These are phyloP conservation scores for Peromyscus eremicus DNA, from an alignment of 2,797 vertebrate genomes.

Conservation along the genomic window DNA sequence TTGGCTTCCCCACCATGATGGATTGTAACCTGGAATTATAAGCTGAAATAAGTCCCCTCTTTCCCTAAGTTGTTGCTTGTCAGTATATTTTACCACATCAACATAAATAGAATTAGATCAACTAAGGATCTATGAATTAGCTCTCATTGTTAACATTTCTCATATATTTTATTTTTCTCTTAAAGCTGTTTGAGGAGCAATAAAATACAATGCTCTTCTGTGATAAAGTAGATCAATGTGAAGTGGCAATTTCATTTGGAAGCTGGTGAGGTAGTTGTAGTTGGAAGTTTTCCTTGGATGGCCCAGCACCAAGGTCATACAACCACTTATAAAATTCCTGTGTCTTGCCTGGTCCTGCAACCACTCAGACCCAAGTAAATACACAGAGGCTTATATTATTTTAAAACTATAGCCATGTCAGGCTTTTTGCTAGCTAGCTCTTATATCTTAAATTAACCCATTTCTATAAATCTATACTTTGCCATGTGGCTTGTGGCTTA, in stretches of 20 bases:
- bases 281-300: too few relatives aligned
- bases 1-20: not conserved
- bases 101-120: not conserved
- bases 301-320: too few relatives aligned
- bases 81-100: not conserved
- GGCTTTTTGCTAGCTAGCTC: too few relatives aligned
- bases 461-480: too few relatives aligned
- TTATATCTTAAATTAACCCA: too few relatives aligned
- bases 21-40: not conserved
- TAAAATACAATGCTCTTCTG: not conserved
- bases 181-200: slow-evolving; percentile 1
- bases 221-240: not conserved
- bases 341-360: too few relatives aligned
- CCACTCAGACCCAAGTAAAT: too few relatives aligned
- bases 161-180: not conserved
- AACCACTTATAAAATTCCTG: too few relatives aligned
- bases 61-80: not conserved
- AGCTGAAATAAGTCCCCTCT: too few relatives aligned
- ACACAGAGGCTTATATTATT: too few relatives aligned
- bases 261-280: not conserved
- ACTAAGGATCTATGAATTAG: not conserved
- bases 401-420: too few relatives aligned
- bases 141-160: not conserved
- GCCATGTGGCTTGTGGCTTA: too few relatives aligned
- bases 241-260: not conserved